Evolutionary conservation across 2,113 vertebrate genomes (phyloP), one percentile per base, ranked within the genome.

Genomic region (Mesocricetus auratus): DNA sequence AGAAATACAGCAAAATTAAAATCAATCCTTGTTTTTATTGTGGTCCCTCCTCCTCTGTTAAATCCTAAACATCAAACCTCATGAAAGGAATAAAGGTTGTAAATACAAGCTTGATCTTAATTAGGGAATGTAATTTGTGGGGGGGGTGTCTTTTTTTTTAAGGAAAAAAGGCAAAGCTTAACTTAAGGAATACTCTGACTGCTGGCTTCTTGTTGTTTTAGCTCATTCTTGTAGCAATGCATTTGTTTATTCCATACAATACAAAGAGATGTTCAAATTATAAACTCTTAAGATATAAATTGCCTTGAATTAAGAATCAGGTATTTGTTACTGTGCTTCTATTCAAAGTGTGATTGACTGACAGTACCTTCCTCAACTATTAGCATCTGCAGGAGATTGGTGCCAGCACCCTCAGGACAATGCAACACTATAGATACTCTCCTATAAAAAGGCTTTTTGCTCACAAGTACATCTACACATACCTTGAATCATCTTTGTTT

Each of bases 71-170:
- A 94, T 64, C 78, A 78, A 95, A 47, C 60, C 62, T 88, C 86
- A 95, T 95, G 26, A 91, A 95, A 96, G 71, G 1, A 45, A 50
- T 66, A 56, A 97, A 94, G 33, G 71, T 87, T 96, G 58, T 96
- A 96, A 91, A 69, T 96, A 93, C 83, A 95, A 95, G 87, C 89
- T 95, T 96, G 62, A 66, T 89, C 62, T 92, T 96, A 97, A 96
- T 53, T 95, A 74, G 58, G 1, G 15, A 86, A 19, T 79, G 26
- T 66, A 94, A 89, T 93, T 91, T 94, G 36, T 66, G 81, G 36
- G 17, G n/a, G n/a, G 0, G 21, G 60, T 69, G 42, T 75, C 47
- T 39, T 56, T 94, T 56, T 39, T 56, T 56, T 56, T 5, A 22
- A 33, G 71, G 21, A 69, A 97, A 90, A 91, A 82, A 58, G 73